Evolutionary conservation across 2,888 invertebrate species (phyloP), one percentile per base, ranked within the genome.

Genomic region (Netelia fuscicornis): DNA sequence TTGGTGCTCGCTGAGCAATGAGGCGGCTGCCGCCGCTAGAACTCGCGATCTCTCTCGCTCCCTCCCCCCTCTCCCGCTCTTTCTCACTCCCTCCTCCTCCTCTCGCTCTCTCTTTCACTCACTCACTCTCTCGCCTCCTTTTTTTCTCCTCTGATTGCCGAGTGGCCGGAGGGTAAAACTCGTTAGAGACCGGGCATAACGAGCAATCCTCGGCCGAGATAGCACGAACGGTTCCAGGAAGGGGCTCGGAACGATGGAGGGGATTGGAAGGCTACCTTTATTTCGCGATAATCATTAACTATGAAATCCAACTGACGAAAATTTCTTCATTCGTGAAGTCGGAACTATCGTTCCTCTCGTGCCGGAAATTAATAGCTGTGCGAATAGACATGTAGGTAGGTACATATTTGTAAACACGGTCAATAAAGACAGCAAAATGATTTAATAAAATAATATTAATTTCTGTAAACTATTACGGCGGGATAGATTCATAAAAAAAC

Each of bases 131-230:
- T 13, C 48, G 13, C 13, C 13, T 68, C 60, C 64, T 65, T 84
- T 84, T 85, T 68, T 81, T 77, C 68, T 81, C 54, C 76, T 71
- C 67, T 85, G 85, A 83, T 85, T 83, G 85, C 83, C 85, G 71
- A 84, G 86, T 84, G 78, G 85, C 77, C 85, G 86, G 72, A 86
- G 78, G 85, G 83, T 71, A 85, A 80, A 88, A 87, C 88, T 88
- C 88, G 88, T 88, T 88, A 88, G 86, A 85, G 84, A 85, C 84
- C 86, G 81, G 84, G 86, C 86, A 87, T 88, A 88, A 88, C 87
- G 87, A 88, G 88, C 86, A 88, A 87, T 87, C 86, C 85, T 79
- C 82, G 30, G 62, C 48, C 72, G 56, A 83, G 76, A 67, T 82
- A 82, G 42, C 48, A 30, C 25, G 37, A 6, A 37, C 37, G 37